Evolutionary conservation across 2,888 invertebrate genomes (phyloP).

Genomic region (Lordiphosa fenestrarum): DNA sequence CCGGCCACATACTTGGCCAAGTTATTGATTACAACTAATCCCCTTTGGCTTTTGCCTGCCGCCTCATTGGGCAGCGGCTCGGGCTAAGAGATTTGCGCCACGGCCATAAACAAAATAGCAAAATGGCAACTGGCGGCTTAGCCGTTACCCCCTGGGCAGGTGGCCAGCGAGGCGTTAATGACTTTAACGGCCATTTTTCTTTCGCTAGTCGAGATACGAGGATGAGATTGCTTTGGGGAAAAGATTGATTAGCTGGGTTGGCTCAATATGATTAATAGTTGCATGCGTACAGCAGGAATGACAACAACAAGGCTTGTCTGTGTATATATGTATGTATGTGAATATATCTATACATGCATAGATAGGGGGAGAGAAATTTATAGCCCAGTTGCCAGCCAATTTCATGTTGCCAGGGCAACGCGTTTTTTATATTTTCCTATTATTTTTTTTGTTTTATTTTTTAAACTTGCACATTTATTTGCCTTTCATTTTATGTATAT

Average conservation of each 20-base stretch:
- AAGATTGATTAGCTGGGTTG: constrained; percentile 64
- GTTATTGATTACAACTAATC: constrained; percentile 76
- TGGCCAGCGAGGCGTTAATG: constrained; percentile 70
- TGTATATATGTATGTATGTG: background rate
- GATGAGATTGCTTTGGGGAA: constrained; percentile 43
- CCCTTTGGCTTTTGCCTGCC: constrained; percentile 71
- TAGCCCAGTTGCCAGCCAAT: constrained; percentile 64
- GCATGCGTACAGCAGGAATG: constrained; percentile 49
- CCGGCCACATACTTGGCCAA: constrained; percentile 35
- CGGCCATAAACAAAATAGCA: constrained; percentile 66
- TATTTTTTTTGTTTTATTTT: constrained; percentile 5
- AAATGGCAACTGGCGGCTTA: constrained; percentile 56
- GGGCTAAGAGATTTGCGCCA: constrained; percentile 54
- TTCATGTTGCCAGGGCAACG: constrained; percentile 51
- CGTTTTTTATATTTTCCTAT: constrained; percentile 10
- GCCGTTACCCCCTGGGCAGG: constrained; percentile 39
- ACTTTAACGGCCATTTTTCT: constrained; percentile 71
- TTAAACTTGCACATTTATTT: constrained; percentile 14
- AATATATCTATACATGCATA: background rate
- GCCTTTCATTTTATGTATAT: constrained; percentile 25
- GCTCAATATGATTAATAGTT: constrained; percentile 69
- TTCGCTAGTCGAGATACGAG: constrained; percentile 22
- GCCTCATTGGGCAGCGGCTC: constrained; percentile 66
- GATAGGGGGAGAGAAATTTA: constrained; percentile 49
- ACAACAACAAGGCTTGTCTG: constrained; percentile 26